Base-by-base conservation (phyloP, 1,140 invertebrate genomes). In the Camponotus vicinus region DNA sequence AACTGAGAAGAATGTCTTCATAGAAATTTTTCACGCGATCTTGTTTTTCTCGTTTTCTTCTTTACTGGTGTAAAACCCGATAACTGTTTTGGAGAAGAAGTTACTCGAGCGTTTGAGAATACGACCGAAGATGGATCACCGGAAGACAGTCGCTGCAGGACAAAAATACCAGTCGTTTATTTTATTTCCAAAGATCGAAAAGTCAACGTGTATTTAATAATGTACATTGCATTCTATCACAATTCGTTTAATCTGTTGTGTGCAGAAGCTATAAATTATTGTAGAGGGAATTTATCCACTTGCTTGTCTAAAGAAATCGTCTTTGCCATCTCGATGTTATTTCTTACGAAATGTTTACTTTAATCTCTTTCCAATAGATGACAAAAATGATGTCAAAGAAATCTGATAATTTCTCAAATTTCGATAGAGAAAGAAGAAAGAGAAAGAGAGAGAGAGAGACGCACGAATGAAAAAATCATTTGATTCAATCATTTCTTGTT, bases 61-160 rank as follows among this genome's bases (percentile, higher is more conserved):
- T 59, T 52, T n/a, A n/a, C 37, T 21, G 27, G n/a, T 66, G 71
- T 66, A 85, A 78, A 78, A 85, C 45, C 61, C 59, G 75, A 85
- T 78, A 78, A 78, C 59, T 85, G 82, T 77, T 76, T 85, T 45
- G 42, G 37, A 42, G 82, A 64, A 66, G 78, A 78, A 85, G 82
- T 84, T 82, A 66, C 64, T 86, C 82, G 82, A 86, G 37, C 69
- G 55, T 71, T 86, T 69, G 69, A 63, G 87, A 71, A 88, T 85
- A 70, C 64, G 82, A 64, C 34, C 75, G 70, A 89, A 67, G 88
- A 88, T 83, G 61, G 69, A 85, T 87, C 52, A 57, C 73, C 55
- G 34, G 69, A 59, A 71, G 45, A 86, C 86, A 80, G 69, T 69
- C 67, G 61, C 18, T 40, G 13, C 42, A n/a, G 67, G 75, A 80